phyloP scores from a whole-genome alignment of 1,140 invertebrate species.

The Caerostris darwini region DNA sequence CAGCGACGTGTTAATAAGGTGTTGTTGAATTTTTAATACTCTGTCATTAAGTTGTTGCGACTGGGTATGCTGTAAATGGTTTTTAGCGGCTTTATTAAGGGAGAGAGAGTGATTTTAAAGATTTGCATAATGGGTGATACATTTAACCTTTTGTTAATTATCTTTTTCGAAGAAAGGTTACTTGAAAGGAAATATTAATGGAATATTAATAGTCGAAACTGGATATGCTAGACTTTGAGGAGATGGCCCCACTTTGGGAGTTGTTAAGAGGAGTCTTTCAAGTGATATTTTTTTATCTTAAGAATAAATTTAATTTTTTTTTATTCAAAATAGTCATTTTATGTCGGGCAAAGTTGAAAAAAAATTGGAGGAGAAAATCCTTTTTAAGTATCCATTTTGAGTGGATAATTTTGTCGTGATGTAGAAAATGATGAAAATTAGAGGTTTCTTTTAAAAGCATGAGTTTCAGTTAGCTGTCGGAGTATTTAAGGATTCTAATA shows the following conservation, averaged over 20 bases:
- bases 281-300: not conserved
- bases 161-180: not conserved
- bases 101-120: slow-evolving; percentile 34
- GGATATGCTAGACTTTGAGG: not conserved
- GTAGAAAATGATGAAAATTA: too few species aligned
- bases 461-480: too few species aligned
- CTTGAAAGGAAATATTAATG: slow-evolving; percentile 41
- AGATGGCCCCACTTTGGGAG: not conserved
- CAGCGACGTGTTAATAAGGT: slow-evolving; percentile 59
- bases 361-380: not conserved
- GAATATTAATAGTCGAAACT: slow-evolving; percentile 35
- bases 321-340: not conserved
- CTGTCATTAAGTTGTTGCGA: slow-evolving; percentile 32
- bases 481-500: too few species aligned
- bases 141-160: slow-evolving; percentile 51
- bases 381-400: not conserved
- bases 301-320: not conserved
- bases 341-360: not conserved
- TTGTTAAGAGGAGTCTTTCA: not conserved
- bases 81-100: slow-evolving; percentile 56
- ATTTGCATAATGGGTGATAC: slow-evolving; percentile 30
- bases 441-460: too few species aligned
- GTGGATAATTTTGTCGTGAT: too few species aligned
- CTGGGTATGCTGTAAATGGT: slow-evolving; percentile 31
- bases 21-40: slow-evolving; percentile 57